Percentiles rank a stretch among this genome's conserved stretches.
Conservation (phyloP, 2,113 vertebrate genomes). For the Odobenus rosmarus region DNA sequence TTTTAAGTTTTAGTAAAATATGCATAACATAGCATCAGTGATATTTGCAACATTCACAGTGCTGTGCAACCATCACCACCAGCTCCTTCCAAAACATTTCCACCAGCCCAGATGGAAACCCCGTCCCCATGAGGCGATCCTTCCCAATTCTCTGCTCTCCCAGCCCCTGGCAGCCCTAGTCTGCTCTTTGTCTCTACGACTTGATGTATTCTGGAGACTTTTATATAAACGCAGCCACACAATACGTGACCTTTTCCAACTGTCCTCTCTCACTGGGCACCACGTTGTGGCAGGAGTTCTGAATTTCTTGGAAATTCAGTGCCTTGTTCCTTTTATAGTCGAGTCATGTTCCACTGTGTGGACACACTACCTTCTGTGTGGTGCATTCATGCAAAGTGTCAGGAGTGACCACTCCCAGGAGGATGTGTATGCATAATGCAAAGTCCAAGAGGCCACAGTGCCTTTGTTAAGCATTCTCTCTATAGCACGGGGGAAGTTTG, state of each 20-base stretch:
- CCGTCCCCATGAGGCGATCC: fast-evolving
- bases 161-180: not conserved
- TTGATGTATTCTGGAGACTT: not conserved
- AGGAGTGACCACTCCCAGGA: not conserved
- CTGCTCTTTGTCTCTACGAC: not conserved
- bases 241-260: not conserved
- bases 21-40: not conserved
- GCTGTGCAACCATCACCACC: too few relatives aligned
- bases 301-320: not conserved
- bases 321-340: fast-evolving
- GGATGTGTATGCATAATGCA: too few relatives aligned
- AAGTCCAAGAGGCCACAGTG: not conserved
- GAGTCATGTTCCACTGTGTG: not conserved
- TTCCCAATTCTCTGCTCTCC: not conserved
- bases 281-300: too few relatives aligned
- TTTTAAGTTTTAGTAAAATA: not conserved
- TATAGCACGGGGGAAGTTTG: fast-evolving
- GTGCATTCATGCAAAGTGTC: not conserved
- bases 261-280: not conserved
- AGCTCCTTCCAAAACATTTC: not conserved
- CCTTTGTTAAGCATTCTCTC: not conserved
- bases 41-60: not conserved
- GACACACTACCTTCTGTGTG: not conserved
- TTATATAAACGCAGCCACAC: not conserved
- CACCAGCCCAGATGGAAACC: not conserved